phyloP scores from a whole-genome alignment of 2,113 vertebrate species.

The Pterocles burchelli region DNA sequence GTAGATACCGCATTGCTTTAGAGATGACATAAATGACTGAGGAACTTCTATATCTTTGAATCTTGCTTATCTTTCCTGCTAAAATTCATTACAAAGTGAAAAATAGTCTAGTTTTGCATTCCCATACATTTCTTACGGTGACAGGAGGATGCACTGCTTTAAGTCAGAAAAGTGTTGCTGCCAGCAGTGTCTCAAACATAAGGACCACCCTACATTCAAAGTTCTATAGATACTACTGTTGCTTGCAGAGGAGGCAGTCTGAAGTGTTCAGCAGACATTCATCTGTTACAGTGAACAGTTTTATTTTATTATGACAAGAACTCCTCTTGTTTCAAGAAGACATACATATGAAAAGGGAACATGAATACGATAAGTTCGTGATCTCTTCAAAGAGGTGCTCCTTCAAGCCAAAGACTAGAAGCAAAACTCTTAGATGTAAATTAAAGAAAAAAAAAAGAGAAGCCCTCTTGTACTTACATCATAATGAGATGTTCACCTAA shows the following conservation, averaged over 20 bases:
- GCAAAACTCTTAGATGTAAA: background rate
- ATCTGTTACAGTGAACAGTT: background rate
- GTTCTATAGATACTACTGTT: background rate
- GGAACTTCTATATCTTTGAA: background rate
- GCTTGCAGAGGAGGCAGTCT: background rate
- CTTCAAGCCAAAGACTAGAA: background rate
- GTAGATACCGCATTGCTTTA: background rate
- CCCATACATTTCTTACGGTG: background rate
- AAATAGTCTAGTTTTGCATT: background rate
- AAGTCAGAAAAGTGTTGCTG: background rate
- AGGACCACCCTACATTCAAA: background rate
- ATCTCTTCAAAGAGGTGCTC: background rate
- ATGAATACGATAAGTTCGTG: background rate
- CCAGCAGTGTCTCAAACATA: background rate
- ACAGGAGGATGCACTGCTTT: background rate
- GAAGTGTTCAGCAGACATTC: background rate
- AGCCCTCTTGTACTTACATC: background rate
- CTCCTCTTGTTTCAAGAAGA: background rate
- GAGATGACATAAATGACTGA: background rate
- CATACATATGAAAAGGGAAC: background rate
- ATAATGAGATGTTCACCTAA: background rate
- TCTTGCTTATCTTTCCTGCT: background rate
- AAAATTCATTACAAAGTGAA: background rate
- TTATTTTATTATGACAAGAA: background rate
- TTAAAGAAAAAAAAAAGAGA: background rate